These are phyloP conservation scores for Psophia crepitans DNA, from an alignment of 2,113 vertebrate species.

Conservation along the genomic window DNA sequence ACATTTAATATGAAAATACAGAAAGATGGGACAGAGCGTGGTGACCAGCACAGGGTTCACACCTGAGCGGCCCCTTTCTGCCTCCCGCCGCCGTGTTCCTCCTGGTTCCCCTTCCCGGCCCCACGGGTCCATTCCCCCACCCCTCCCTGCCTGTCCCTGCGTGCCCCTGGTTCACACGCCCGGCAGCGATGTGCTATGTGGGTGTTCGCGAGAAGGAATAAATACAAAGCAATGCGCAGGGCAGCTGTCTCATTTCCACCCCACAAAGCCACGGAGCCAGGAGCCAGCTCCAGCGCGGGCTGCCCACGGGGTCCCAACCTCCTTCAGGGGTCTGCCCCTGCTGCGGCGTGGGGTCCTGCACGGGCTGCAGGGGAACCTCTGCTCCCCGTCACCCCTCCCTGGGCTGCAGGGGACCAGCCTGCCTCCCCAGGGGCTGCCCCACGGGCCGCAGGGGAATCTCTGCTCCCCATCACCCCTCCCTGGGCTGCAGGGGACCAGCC, in stretches of 20 bases:
- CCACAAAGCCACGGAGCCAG: not conserved
- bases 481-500: too few species aligned
- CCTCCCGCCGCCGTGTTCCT: fast-evolving
- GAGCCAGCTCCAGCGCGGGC: too few species aligned
- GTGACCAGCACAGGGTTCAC: too few species aligned
- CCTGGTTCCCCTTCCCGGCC: not conserved
- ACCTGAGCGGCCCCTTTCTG: not conserved
- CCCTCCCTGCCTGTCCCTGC: fast-evolving
- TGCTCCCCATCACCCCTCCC: too few species aligned
- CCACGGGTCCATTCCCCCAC: not conserved
- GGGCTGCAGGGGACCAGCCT: too few species aligned
- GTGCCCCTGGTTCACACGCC: not conserved
- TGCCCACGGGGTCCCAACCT: too few species aligned
- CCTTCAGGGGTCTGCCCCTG: too few species aligned
- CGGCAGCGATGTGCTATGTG: not conserved
- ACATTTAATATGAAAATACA: not conserved
- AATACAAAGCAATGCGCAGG: not conserved
- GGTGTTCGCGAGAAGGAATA: not conserved
- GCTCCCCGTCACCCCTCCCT: too few species aligned
- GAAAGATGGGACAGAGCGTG: not conserved
- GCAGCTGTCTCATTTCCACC: not conserved
- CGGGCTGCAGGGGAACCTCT: too few species aligned
- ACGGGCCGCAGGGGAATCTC: too few species aligned
- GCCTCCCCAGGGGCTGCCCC: too few species aligned
- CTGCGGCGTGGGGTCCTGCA: too few species aligned